Base-by-base conservation (phyloP, 2,888 invertebrate genomes). In the Gisinianus flammeolus region DNA sequence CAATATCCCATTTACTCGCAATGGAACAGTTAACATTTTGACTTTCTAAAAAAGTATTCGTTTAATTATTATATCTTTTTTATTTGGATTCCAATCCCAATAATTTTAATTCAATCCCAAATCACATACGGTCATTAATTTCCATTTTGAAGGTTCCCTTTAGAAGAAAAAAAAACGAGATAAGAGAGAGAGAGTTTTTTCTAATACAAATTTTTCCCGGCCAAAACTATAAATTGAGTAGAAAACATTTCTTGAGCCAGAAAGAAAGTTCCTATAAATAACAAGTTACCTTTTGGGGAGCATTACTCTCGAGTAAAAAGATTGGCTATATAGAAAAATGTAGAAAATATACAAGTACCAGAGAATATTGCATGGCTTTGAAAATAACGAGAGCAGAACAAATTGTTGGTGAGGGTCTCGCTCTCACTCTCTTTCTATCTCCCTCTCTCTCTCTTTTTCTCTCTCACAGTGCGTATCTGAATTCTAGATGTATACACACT, bases 301-400 rank as follows among this genome's bases (percentile, higher is more conserved):
- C 44, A 44, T 44, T 44, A 44, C 19, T 44, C n/a, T n/a, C n/a
- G n/a, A n/a, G n/a, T n/a, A n/a, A n/a, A n/a, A n/a, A n/a, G n/a
- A n/a, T n/a, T n/a, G n/a, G n/a, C n/a, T n/a, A n/a, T n/a, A n/a
- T 22, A 52, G 52, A 52, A 44, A 28, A 28, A 69, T n/a, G 24
- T 16, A 71, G n/a, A 54, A 71, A 19, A 44, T 74, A n/a, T 5
- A 30, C 26, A 66, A 74, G 58, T 64, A 44, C 28, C 19, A 64
- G 64, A 64, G 74, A 67, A 64, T 64, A 73, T 35, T 33, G 22
- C 35, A 44, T 6, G 67, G 64, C 24, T 64, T 66, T 52, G 44
- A 66, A 44, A 74, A 22, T 74, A 67, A 74, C 28, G 67, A 67
- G 67, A 74, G 74, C 74, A 74, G 74, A 66, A 74, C 74, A 74